These are phyloP conservation scores for Carcina quercana DNA, from an alignment of 2,888 invertebrate genomes.

Conservation along the genomic window DNA sequence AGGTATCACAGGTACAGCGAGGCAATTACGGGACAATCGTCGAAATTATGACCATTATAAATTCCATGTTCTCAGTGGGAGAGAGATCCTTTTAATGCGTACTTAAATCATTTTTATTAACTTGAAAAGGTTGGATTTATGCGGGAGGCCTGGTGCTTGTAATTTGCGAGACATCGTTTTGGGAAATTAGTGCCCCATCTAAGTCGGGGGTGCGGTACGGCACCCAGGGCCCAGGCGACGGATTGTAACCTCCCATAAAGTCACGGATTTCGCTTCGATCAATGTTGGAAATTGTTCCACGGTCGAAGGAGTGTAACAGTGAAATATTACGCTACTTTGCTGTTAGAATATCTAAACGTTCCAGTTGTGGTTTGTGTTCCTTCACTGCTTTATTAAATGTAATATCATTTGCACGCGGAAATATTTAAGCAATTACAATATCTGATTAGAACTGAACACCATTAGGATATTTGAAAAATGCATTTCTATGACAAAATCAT, in stretches of 20 bases:
- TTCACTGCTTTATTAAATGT: too few relatives aligned
- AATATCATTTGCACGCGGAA: too few relatives aligned
- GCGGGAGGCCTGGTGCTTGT: constrained; percentile 43
- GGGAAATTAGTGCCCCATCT: constrained; percentile 33
- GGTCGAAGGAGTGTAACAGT: not conserved
- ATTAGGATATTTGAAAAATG: too few relatives aligned
- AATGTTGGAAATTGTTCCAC: constrained; percentile 4
- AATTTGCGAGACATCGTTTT: constrained; percentile 42
- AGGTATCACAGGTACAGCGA: constrained; percentile 2
- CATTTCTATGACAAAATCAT: too few relatives aligned
- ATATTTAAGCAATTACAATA: too few relatives aligned
- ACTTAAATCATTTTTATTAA: constrained; percentile 71
- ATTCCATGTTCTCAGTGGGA: constrained; percentile 50
- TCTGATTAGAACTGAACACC: too few relatives aligned
- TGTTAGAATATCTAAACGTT: too few relatives aligned
- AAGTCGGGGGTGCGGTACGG: constrained; percentile 15
- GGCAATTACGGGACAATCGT: constrained; percentile 48
- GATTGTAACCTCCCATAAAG: constrained; percentile 8
- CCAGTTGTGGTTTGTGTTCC: too few relatives aligned
- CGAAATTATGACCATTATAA: constrained; percentile 56
- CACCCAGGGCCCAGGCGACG: constrained; percentile 1
- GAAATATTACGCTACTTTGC: too few relatives aligned
- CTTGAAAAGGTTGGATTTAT: constrained; percentile 67
- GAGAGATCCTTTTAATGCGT: constrained; percentile 62
- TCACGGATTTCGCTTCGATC: constrained; percentile 7